Evolutionary conservation across 2,113 vertebrate species (phyloP), one percentile per base, ranked within the genome.

Genomic region (Scomber colias): DNA sequence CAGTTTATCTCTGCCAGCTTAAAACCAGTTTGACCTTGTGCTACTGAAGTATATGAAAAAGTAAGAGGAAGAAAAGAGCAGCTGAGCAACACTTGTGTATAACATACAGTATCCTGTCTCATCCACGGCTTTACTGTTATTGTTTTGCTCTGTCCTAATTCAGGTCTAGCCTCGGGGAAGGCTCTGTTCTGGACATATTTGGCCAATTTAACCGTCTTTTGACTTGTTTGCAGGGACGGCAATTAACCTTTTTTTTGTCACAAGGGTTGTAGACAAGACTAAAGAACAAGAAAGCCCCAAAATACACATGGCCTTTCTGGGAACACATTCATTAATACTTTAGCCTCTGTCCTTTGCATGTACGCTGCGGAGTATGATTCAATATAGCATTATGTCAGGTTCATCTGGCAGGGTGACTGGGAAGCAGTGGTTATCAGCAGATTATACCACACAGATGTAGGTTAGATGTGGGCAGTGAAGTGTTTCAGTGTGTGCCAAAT

Each of bases 191-290:
- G 68, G 78, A 85, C 54, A 53, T 92, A 77, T 90, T 88, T 77
- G 82, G 70, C 31, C 78, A 84, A 69, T 57, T 71, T 85, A 81
- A 86, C 84, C 27, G 70, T 82, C 48, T 68, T 27, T 77, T 76
- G 81, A 86, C 80, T 76, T 72, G 57, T 74, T 89, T 70, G 59
- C 49, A 24, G 67, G 46, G 70, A 79, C 49, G 12, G 57, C 76
- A 88, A 89, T 90, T 92, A 93, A 92, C 92, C 87, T 92, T 86
- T 84, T 27, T 27, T 54, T 71, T 65, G 63, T 82, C 55, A 54
- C 53, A 55, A 59, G 56, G 74, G 77, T 86, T 13, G 6, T 11
- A 60, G 35, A 55, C 24, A 46, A 46, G 62, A 17, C 24, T 40
- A 10, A 10, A n/a, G 14, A 31, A 13, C 7, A 68, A 49, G 4